Base-by-base conservation (phyloP, 2,113 vertebrate species). In the Melanerpes aurifrons region DNA sequence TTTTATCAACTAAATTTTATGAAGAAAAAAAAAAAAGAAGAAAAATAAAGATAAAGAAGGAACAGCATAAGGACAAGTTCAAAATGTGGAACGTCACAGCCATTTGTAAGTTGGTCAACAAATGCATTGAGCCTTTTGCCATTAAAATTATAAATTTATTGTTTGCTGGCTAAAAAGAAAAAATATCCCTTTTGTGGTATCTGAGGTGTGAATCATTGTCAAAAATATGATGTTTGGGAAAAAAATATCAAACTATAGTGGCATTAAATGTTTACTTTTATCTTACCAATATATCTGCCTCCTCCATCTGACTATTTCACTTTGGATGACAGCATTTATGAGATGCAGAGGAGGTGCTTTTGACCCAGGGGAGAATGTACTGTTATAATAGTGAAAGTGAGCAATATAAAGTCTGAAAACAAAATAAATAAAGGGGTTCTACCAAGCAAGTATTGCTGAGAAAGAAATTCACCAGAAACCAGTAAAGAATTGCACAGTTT, bases 221-320 rank as follows among this genome's bases (percentile, higher is more conserved):
- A 90, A 92, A 96, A 97, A 96, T 96, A 97, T 97, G 97, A 96
- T 98, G 98, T 98, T 97, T 96, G 94, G 79, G 96, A 97, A 96
- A 97, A 93, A 94, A 94, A 97, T 91, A 95, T 97, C 97, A 86
- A 97, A 95, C 59, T 97, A 96, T 97, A 96, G 97, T 98, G 97
- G 96, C 97, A 98, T 98, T 98, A 98, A 98, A 98, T 97, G 98
- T 98, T 98, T 98, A 97, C 97, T 97, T 97, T 97, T 97, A 96
- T 97, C 97, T 97, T 97, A 95, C 72, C 67, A 92, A 78, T 96
- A 96, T 64, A 97, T 87, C 35, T 83, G 96, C 86, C 87, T 97
- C 68, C 81, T 73, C 78, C 9, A 88, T 29, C 83, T 95, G 78
- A 81, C 67, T 69, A 4, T 86, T 76, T 77, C 45, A 28, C 77